These are phyloP conservation scores for Brachionus angularis DNA, from an alignment of 1,140 invertebrate species.

Conservation along the genomic window DNA sequence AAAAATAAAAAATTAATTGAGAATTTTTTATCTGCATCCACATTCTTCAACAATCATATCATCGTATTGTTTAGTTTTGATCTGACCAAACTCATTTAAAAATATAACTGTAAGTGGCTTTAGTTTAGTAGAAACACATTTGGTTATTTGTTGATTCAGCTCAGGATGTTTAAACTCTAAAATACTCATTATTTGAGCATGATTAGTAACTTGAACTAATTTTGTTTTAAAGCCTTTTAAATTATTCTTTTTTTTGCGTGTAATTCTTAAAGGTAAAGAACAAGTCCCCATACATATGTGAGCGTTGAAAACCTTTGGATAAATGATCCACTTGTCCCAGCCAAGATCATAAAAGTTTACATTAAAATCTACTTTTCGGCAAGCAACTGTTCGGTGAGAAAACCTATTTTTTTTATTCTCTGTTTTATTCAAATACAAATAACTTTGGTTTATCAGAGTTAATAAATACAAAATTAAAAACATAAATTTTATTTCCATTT, in stretches of 20 bases:
- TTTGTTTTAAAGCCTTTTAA: too few relatives aligned
- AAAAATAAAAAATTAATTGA: not conserved
- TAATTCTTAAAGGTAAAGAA: not conserved
- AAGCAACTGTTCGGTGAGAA: not conserved
- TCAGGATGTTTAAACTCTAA: constrained; percentile 25
- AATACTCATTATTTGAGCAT: constrained; percentile 44
- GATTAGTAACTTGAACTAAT: constrained; percentile 27
- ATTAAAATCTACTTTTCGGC: constrained; percentile 20
- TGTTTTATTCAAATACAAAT: too few relatives aligned
- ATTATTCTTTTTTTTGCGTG: not conserved
- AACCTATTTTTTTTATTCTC: too few relatives aligned
- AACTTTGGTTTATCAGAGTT: too few relatives aligned
- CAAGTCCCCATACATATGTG: constrained; percentile 19
- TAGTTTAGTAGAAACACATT: constrained; percentile 28
- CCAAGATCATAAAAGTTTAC: constrained; percentile 41
- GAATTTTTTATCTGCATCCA: constrained; percentile 30
- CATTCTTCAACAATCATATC: constrained; percentile 41
- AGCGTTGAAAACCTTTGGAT: constrained; percentile 41
- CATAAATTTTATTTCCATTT: too few relatives aligned
- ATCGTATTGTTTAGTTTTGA: constrained; percentile 36
- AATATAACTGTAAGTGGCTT: constrained; percentile 39
- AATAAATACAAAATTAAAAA: too few relatives aligned
- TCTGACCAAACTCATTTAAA: constrained; percentile 10
- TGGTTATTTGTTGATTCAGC: constrained; percentile 37
- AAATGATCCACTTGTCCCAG: constrained; percentile 43